Base-by-base conservation (phyloP, 2,888 invertebrate genomes). In the Drosophila falleni region DNA sequence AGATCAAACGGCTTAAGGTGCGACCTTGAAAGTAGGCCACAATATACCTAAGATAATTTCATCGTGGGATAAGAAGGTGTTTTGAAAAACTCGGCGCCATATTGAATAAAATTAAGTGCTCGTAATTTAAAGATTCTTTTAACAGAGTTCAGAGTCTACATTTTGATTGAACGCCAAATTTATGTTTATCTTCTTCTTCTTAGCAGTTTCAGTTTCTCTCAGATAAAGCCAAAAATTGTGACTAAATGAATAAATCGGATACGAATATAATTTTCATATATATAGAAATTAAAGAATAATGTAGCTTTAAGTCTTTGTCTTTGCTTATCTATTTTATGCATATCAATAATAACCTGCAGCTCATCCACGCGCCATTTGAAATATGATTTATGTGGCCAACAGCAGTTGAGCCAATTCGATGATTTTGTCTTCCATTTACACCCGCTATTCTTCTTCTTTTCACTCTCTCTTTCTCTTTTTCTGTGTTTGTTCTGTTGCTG, bases 331-430 rank as follows among this genome's bases (percentile, higher is more conserved):
- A 71, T 78, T 81, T 66, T 68, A 70, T 73, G 71, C 74, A 77
- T 77, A 77, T 70, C 66, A 60, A 70, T 66, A 70, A 78, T 66
- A 79, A 79, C 65, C 66, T 63, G 63, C 59, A 70, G 77, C 82
- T 72, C 71, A 49, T 63, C 66, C 87, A 81, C 71, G 74, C 60
- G 68, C 79, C 81, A 78, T 67, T 72, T 64, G 75, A 77, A 89
- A 82, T 87, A 88, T 89, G 87, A 87, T 87, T 87, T 87, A 88
- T 87, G 80, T 73, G 78, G 74, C 82, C 73, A 47, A 64, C 51
- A 72, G 87, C 88, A 49, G 63, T 66, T 46, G 64, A 53, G 55
- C 62, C 67, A 53, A 62, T 53, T 37, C 71, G 37, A 44, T 53
- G 49, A 77, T 33, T 33, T n/a, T 31, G 15, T 16, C 26, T 15